Conservation (phyloP, 2,113 vertebrate genomes). For the Vombatus ursinus region DNA sequence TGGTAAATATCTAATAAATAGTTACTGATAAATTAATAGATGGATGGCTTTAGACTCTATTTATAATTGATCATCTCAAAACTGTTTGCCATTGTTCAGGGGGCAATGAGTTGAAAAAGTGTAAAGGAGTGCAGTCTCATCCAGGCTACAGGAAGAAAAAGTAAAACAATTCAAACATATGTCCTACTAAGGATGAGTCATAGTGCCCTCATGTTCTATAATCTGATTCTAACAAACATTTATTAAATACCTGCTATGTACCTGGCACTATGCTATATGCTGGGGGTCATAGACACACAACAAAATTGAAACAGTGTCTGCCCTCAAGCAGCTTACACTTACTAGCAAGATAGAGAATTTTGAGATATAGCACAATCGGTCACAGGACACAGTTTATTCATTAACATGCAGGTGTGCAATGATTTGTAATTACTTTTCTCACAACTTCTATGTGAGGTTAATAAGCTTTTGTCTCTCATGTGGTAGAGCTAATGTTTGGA, state of each 20-base stretch:
- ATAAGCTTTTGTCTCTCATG: background rate
- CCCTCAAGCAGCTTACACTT: background rate
- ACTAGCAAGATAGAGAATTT: fast-evolving
- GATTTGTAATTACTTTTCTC: background rate
- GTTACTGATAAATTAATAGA: background rate
- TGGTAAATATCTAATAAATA: background rate
- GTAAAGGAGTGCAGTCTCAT: background rate
- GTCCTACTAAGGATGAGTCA: background rate
- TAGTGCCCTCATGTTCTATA: background rate
- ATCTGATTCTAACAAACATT: background rate
- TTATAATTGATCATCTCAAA: background rate
- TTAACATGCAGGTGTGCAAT: background rate
- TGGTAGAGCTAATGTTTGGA: background rate
- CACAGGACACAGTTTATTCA: background rate
- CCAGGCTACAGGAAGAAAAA: background rate
- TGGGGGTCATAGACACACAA: background rate
- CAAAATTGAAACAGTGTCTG: background rate
- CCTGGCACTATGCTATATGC: background rate
- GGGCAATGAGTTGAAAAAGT: background rate
- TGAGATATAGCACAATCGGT: background rate
- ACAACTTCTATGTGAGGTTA: background rate
- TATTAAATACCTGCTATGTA: background rate
- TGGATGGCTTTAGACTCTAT: background rate
- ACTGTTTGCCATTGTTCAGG: background rate
- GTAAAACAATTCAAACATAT: background rate